Percentiles rank a stretch among this genome's conserved stretches.
phyloP scores from a whole-genome alignment of 2,113 vertebrate species.

The cat (Felis catus) region F.catus_Fca126_mat1.0 CM031417.1:112037001-112037500 shows the following conservation, averaged over 20 bases:
- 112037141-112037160: not conserved
- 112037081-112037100: not conserved
- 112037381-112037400: not conserved
- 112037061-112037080: constrained; percentile 19
- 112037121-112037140: not conserved
- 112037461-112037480: constrained; percentile 11
- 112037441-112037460: constrained; percentile 30
- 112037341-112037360: not conserved
- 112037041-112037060: not conserved
- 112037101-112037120: not conserved
- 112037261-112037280: constrained; percentile 31
- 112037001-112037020: not conserved
- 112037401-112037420: not conserved
- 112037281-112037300: not conserved
- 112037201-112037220: constrained; percentile 24
- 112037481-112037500: constrained; percentile 17
- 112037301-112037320: constrained; percentile 32
- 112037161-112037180: not conserved
- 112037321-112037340: not conserved
- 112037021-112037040: constrained; percentile 29
- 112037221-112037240: constrained; percentile 16
- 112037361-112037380: constrained; percentile 33
- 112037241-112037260: constrained; percentile 4
- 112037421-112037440: not conserved
- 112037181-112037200: not conserved